Conservation (phyloP, 2,888 invertebrate genomes). For the Hofmannophila pseudospretella region DNA sequence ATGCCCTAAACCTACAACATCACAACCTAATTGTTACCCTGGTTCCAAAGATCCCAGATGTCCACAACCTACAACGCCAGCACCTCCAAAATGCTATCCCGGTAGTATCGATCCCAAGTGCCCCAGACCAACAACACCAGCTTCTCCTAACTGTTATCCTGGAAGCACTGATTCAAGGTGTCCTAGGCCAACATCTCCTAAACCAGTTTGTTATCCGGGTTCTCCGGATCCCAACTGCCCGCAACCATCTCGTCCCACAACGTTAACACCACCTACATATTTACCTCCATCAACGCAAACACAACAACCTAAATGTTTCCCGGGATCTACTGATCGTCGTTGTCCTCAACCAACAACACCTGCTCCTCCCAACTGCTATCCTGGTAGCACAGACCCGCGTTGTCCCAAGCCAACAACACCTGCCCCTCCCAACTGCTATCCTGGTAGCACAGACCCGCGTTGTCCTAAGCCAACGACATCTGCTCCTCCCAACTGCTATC, state of each 20-base stretch:
- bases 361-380: constrained; percentile 22
- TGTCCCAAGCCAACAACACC: constrained; percentile 25
- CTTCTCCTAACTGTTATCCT: constrained; percentile 28
- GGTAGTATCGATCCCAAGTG: constrained; percentile 26
- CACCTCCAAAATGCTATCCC: constrained; percentile 23
- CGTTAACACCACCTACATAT: constrained; percentile 8
- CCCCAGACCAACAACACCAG: constrained; percentile 18
- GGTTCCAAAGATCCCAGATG: constrained; percentile 27
- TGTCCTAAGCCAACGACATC: constrained; percentile 28
- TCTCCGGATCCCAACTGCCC: constrained; percentile 13
- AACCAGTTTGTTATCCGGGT: constrained; percentile 14
- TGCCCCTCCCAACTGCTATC: constrained; percentile 20
- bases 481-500: constrained; percentile 17
- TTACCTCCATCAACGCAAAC: constrained; percentile 9
- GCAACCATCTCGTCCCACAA: constrained; percentile 26
- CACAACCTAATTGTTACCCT: constrained; percentile 26
- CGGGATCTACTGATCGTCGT: constrained; percentile 26
- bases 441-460: constrained; percentile 27
- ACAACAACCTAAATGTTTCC: constrained; percentile 28
- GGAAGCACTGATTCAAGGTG: constrained; percentile 31
- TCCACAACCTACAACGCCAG: constrained; percentile 16
- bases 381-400: constrained; percentile 22
- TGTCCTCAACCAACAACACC: constrained; percentile 29
- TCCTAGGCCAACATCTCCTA: constrained; percentile 14
- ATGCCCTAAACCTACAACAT: constrained; percentile 12